A percentile compares a stretch with the other conserved stretches of the same genome.
phyloP scores from a whole-genome alignment of 2,888 invertebrate species.

The Gryllus longicercus region DNA sequence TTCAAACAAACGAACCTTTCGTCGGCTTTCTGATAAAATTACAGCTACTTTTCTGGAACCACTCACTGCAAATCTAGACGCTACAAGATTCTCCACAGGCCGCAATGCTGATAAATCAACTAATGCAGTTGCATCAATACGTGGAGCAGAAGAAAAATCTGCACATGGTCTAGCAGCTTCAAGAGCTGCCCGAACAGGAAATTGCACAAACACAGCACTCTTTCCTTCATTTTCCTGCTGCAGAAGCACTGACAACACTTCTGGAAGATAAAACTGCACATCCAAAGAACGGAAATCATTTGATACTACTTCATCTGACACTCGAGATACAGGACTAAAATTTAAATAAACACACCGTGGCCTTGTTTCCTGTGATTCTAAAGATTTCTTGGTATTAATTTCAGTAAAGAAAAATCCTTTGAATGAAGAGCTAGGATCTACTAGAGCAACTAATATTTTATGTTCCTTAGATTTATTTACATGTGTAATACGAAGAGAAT shows the following conservation, averaged over 20 bases:
- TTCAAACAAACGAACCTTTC: constrained; percentile 82
- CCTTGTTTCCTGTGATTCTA: constrained; percentile 42
- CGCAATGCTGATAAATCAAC: constrained; percentile 46
- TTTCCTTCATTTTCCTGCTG: constrained; percentile 53
- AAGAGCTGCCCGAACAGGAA: constrained; percentile 52
- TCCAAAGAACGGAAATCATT: constrained; percentile 55
- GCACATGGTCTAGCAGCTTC: constrained; percentile 48
- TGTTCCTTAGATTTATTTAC: constrained; percentile 53
- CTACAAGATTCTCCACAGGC: constrained; percentile 63
- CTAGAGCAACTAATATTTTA: constrained; percentile 54
- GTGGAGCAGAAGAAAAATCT: constrained; percentile 50
- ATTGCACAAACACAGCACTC: constrained; percentile 52
- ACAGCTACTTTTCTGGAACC: constrained; percentile 81
- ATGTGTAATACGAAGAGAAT: constrained; percentile 50
- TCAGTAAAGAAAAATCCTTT: constrained; percentile 55
- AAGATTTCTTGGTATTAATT: constrained; percentile 46
- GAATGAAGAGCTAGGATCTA: constrained; percentile 45
- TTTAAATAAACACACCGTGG: constrained; percentile 55
- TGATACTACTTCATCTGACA: background rate
- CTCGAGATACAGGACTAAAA: constrained; percentile 50
- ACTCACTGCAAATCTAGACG: constrained; percentile 74
- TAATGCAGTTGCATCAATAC: constrained; percentile 37
- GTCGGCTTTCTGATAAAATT: constrained; percentile 71
- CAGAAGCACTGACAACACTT: constrained; percentile 67
- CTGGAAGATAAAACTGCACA: constrained; percentile 71